These are phyloP conservation scores for Andrena marginata DNA, from an alignment of 2,888 invertebrate species.

Conservation along the genomic window DNA sequence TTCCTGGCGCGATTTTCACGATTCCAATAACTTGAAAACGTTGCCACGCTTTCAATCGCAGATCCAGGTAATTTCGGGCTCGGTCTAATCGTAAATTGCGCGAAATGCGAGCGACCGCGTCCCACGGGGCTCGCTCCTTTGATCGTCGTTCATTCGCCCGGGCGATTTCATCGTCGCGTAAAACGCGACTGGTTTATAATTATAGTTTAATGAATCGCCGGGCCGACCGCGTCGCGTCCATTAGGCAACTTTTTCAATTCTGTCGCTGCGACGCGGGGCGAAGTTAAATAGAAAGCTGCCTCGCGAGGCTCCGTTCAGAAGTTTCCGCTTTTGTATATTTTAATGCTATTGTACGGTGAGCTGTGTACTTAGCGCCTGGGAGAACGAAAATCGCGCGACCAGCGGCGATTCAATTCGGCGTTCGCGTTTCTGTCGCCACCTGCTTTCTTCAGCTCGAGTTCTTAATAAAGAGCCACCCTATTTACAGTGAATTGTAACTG, in stretches of 20 bases:
- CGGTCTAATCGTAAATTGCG: not conserved
- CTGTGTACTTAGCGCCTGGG: not conserved
- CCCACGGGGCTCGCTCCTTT: not conserved
- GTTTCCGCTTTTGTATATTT: slow-evolving; percentile 37
- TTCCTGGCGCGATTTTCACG: not conserved
- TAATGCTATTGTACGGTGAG: slow-evolving; percentile 26
- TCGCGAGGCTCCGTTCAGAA: slow-evolving; percentile 4
- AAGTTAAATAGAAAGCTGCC: slow-evolving; percentile 32
- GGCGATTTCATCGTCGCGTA: not conserved
- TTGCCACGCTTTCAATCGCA: slow-evolving; percentile 3
- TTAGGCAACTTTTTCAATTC: slow-evolving; percentile 48
- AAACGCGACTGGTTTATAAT: slow-evolving; percentile 24
- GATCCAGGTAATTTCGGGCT: slow-evolving; percentile 19
- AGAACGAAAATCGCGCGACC: not conserved
- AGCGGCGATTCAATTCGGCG: not conserved
- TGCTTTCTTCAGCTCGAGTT: not conserved
- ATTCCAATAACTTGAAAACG: slow-evolving; percentile 23
- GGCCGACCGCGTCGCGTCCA: not conserved
- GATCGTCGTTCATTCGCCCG: slow-evolving; percentile 12
- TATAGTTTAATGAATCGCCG: slow-evolving; percentile 35
- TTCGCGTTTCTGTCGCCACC: not conserved
- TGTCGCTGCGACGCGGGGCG: slow-evolving; percentile 8
- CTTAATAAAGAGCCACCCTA: not conserved
- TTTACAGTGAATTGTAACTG: too few species aligned
- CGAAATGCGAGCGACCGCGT: slow-evolving; percentile 15